Conservation (phyloP, 2,888 invertebrate genomes). For the Hymenopus coronatus region DNA sequence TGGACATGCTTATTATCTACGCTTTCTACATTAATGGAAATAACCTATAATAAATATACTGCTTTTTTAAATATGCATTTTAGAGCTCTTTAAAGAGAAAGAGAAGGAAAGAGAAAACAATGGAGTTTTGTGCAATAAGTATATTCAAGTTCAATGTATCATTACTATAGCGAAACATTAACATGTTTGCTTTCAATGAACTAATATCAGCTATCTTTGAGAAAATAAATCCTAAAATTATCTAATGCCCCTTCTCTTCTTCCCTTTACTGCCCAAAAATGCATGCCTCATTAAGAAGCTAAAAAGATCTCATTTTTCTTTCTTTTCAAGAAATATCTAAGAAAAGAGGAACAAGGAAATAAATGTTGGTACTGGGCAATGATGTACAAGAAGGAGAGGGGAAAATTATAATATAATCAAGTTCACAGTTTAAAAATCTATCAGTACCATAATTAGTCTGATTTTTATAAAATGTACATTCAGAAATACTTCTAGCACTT, state of each 20-base stretch:
- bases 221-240: background rate
- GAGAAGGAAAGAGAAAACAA: no score
- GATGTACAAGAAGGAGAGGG: background rate
- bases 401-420: background rate
- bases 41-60: no score
- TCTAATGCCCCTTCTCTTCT: background rate
- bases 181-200: no score
- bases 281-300: background rate
- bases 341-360: background rate
- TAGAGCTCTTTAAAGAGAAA: no score
- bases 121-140: background rate
- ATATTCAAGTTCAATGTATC: background rate
- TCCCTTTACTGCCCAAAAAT: background rate
- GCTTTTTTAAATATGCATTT: no score
- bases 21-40: no score
- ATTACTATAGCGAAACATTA: no score
- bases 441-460: background rate
- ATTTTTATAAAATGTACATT: background rate
- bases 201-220: background rate
- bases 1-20: no score
- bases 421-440: background rate
- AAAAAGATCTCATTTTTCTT: no score
- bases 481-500: background rate
- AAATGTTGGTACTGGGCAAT: background rate
- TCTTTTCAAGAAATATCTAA: background rate